These are phyloP conservation scores for Anthopleura xanthogrammica DNA, from an alignment of 92 coral and sea anemone genomes.

Conservation along the genomic window DNA sequence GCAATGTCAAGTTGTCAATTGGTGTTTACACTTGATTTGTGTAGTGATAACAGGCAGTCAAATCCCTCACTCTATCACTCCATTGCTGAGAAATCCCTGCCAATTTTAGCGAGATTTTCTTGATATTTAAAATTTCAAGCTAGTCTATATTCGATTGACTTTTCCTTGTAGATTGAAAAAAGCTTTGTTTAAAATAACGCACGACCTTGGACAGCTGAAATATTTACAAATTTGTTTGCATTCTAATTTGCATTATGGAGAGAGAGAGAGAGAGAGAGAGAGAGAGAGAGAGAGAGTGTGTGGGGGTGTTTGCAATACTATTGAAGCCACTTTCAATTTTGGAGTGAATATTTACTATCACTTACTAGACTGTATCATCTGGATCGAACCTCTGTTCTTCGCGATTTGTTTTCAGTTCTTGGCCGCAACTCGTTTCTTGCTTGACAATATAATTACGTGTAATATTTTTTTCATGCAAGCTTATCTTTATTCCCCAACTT, in stretches of 20 bases:
- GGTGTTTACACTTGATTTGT: too few species aligned
- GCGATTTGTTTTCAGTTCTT: not conserved
- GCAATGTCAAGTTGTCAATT: too few species aligned
- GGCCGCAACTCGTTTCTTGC: not conserved
- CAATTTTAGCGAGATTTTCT: not conserved
- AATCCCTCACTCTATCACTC: too few species aligned
- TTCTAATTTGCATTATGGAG: not conserved
- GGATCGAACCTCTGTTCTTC: not conserved
- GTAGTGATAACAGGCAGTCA: too few species aligned
- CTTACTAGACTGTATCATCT: not conserved
- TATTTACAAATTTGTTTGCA: not conserved
- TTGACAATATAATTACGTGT: not conserved
- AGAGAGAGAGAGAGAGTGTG: not conserved
- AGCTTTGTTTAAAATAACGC: not conserved
- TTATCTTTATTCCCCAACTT: not conserved
- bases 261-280: not conserved
- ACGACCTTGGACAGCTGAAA: not conserved
- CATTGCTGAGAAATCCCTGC: not conserved
- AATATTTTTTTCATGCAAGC: not conserved
- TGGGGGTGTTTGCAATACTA: not conserved
- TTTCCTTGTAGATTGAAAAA: not conserved
- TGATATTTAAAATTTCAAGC: too few species aligned
- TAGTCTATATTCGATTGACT: not conserved
- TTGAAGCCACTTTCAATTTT: not conserved
- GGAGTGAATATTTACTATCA: not conserved